phyloP scores from a whole-genome alignment of 1,140 invertebrate species.

The Ruditapes philippinarum region DNA sequence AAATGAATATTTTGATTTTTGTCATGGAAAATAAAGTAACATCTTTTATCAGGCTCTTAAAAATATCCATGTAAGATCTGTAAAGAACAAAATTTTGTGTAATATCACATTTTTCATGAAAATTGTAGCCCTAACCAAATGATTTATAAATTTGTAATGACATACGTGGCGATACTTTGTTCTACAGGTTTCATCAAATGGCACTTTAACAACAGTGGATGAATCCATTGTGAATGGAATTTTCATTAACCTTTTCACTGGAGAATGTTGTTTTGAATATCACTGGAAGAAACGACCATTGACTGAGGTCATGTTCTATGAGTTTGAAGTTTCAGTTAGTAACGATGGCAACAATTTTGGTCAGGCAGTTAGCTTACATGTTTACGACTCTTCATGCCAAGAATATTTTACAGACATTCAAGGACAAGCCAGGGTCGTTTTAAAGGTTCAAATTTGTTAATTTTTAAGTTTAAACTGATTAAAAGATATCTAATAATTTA shows the following conservation, averaged over 20 bases:
- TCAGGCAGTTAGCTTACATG: not conserved
- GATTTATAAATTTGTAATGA: too few relatives aligned
- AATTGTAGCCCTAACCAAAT: too few relatives aligned
- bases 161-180: too few relatives aligned
- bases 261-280: conserved; percentile 1
- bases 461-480: too few relatives aligned
- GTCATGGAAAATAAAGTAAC: too few relatives aligned
- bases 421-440: not conserved
- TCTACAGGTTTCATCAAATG: not conserved
- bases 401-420: not conserved
- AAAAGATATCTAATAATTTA: too few relatives aligned
- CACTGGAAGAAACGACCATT: not conserved
- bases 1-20: too few relatives aligned
- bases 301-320: not conserved
- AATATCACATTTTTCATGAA: too few relatives aligned
- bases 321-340: not conserved
- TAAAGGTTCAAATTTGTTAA: too few relatives aligned
- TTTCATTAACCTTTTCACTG: not conserved
- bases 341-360: not conserved
- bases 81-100: too few relatives aligned
- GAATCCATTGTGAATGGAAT: not conserved
- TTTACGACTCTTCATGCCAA: not conserved
- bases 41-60: too few relatives aligned
- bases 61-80: too few relatives aligned
- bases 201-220: not conserved